phyloP scores from a whole-genome alignment of 1,140 invertebrate genomes.

The Arctopsyche grandis region DNA sequence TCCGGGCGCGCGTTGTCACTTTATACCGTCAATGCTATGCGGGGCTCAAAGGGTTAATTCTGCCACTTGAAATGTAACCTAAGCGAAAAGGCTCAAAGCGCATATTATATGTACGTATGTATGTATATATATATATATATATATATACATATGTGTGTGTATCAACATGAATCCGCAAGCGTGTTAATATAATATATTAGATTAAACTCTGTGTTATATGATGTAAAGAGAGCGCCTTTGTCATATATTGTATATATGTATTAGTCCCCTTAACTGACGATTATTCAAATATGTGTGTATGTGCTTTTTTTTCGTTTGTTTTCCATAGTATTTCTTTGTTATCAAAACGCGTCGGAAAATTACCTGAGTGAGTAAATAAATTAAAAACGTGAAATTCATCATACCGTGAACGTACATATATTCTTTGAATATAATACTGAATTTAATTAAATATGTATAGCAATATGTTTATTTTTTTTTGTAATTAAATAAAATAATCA shows the following conservation, averaged over 20 bases:
- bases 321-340: too few relatives aligned
- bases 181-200: neutral
- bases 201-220: constrained; percentile 11
- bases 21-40: constrained; percentile 27
- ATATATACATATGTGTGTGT: constrained; percentile 1
- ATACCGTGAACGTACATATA: too few relatives aligned
- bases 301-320: neutral
- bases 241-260: neutral
- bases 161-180: too few relatives aligned
- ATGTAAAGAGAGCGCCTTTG: neutral
- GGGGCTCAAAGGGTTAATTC: constrained; percentile 52
- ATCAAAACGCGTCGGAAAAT: too few relatives aligned
- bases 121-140: neutral
- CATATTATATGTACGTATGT: constrained; percentile 1
- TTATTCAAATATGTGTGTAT: neutral
- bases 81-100: constrained; percentile 18
- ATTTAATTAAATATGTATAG: too few relatives aligned
- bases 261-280: neutral
- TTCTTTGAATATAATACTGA: too few relatives aligned
- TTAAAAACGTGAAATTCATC: too few relatives aligned
- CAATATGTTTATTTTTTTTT: too few relatives aligned
- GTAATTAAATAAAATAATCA: too few relatives aligned
- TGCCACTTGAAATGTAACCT: constrained; percentile 50
- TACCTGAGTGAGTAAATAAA: too few relatives aligned
- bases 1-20: neutral